These are phyloP conservation scores for Gonocerus acuteangulatus DNA, from an alignment of 2,888 invertebrate species.

Conservation along the genomic window DNA sequence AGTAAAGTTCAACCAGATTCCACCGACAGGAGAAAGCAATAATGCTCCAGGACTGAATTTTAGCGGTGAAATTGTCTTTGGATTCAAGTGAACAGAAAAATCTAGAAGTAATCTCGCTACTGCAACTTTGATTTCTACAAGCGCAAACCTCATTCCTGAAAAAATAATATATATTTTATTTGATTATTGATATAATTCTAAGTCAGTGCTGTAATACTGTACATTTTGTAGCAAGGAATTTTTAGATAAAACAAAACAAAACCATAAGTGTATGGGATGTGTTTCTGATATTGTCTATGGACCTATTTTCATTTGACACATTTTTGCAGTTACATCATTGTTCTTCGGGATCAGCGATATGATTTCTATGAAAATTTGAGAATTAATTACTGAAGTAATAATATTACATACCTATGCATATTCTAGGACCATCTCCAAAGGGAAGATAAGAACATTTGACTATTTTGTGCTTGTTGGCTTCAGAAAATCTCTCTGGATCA, in stretches of 20 bases:
- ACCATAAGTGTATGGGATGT: no score
- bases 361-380: no score
- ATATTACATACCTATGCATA: constrained; percentile 48
- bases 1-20: constrained; percentile 29
- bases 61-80: constrained; percentile 35
- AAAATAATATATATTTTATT: background rate
- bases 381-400: background rate
- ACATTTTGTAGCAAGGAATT: no score
- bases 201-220: no score
- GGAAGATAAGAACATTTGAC: constrained; percentile 51
- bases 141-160: constrained; percentile 50
- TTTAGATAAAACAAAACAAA: no score
- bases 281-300: no score
- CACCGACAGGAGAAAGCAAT: constrained; percentile 30
- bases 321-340: no score
- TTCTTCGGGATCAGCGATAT: no score
- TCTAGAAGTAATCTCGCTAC: constrained; percentile 47
- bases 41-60: constrained; percentile 21
- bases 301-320: no score
- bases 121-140: constrained; percentile 50
- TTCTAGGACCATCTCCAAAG: constrained; percentile 53
- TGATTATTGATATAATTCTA: background rate
- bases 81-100: constrained; percentile 32
- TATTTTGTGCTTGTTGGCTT: constrained; percentile 48
- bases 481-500: constrained; percentile 53